phyloP scores from a whole-genome alignment of 1,140 invertebrate genomes.

The Meloidogyne floridensis region DNA sequence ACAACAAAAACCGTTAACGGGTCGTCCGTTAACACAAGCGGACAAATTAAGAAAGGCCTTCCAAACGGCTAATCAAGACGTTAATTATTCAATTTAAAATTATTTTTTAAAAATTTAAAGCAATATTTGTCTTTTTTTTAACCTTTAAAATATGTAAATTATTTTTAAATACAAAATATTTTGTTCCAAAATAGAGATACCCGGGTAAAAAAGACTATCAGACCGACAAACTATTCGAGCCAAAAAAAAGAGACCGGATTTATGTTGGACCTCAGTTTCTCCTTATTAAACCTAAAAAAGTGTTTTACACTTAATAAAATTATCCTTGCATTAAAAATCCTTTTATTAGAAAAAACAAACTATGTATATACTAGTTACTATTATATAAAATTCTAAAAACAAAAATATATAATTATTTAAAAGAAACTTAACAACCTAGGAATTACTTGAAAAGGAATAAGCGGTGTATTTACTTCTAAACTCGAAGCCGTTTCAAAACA shows the following conservation, averaged over 20 bases:
- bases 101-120: background rate
- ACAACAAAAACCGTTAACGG: background rate
- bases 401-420: background rate
- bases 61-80: slow-evolving; percentile 13
- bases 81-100: slow-evolving; percentile 27
- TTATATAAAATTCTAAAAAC: no score
- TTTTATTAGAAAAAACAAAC: background rate
- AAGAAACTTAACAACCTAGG: slow-evolving; percentile 51
- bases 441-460: slow-evolving; percentile 61
- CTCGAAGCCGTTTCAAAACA: slow-evolving; percentile 56
- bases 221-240: no score
- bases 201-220: no score
- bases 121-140: background rate
- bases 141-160: slow-evolving; percentile 5
- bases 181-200: background rate
- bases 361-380: background rate
- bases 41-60: slow-evolving; percentile 1
- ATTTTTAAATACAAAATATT: background rate
- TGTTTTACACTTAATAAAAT: no score
- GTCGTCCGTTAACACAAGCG: slow-evolving; percentile 10
- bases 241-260: no score
- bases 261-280: no score
- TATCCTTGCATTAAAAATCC: no score
- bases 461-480: slow-evolving; percentile 53
- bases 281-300: no score